Evolutionary conservation across 1,140 invertebrate genomes (phyloP), one percentile per base, ranked within the genome.

Genomic region (Pachypeltis micranthus): DNA sequence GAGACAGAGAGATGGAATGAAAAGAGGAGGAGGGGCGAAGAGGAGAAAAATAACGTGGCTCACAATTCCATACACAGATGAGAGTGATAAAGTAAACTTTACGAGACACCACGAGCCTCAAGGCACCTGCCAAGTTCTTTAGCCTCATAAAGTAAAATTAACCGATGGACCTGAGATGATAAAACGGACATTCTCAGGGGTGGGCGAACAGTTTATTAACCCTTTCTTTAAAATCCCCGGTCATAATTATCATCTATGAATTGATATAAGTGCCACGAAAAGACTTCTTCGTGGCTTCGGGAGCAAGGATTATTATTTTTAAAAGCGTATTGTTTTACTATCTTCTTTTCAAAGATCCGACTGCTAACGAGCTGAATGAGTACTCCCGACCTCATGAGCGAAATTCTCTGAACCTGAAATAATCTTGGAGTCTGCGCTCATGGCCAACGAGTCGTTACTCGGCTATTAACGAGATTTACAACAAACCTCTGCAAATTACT

Each of bases 101-200:
- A 51, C 47, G 47, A 51, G 47, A 51, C 47, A 51, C 47, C 47
- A 51, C 47, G 47, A 10, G 47, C 47, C 47, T 51, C 47, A 10
- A 51, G 47, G 47, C 47, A 10, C 47, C 47, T 51, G 47, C 47
- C n/a, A 51, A 51, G 47, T 51, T 51, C 47, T 51, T 51, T 51
- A 51, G 47, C 47, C 47, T 51, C 47, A 51, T 51, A 51, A 51
- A 51, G 47, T 51, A 51, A 51, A 51, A 51, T 51, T 51, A 51
- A 51, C 47, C 47, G 47, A 51, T 51, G 47, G 47, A 51, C 47
- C 47, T 51, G 47, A 51, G 47, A 51, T 51, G 47, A 51, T 51
- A 51, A 51, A 21, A 51, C 47, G 47, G 47, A 51, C 47, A n/a
- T 51, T 51, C 47, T 51, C 47, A 51, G 47, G 23, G 47, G 47